phyloP scores from a whole-genome alignment of 2,113 vertebrate species.

The Bambusicola thoracicus region DNA sequence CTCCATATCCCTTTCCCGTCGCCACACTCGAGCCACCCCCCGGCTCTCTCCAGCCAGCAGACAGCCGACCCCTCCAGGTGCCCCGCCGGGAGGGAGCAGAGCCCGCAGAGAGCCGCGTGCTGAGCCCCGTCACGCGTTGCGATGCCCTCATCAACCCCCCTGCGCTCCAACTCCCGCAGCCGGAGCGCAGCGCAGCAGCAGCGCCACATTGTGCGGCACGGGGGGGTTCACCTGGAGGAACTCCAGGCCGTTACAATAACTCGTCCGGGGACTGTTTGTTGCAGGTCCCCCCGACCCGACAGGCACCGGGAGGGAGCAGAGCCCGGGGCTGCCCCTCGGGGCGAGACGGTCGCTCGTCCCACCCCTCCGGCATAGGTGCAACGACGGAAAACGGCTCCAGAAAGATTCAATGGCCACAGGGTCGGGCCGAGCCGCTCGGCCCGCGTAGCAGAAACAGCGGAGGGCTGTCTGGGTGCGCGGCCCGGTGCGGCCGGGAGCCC shows the following conservation, averaged over 20 bases:
- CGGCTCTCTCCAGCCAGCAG: not conserved
- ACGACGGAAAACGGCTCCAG: constrained; percentile 73
- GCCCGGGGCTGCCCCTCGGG: too few species aligned
- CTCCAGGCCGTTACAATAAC: too few species aligned
- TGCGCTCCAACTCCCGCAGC: fast-evolving
- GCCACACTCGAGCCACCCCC: not conserved
- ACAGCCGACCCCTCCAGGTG: not conserved
- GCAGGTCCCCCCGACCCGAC: not conserved
- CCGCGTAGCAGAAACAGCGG: constrained; percentile 78
- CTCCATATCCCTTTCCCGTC: not conserved
- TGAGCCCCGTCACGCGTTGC: not conserved
- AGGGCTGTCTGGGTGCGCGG: constrained; percentile 68
- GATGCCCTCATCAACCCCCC: not conserved
- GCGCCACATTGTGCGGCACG: not conserved
- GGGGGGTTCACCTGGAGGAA: not conserved
- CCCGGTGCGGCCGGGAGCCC: too few species aligned
- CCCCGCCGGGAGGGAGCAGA: not conserved
- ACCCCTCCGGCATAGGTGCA: constrained; percentile 1
- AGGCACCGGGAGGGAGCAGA: not conserved
- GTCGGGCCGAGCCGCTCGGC: constrained; percentile 77
- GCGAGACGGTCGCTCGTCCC: too few species aligned
- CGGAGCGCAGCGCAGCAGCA: too few species aligned
- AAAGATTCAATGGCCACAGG: constrained; percentile 31
- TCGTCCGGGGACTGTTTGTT: not conserved
- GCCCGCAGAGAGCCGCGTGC: not conserved